phyloP scores from a whole-genome alignment of 1,140 invertebrate genomes.

The Dryas iulia region DNA sequence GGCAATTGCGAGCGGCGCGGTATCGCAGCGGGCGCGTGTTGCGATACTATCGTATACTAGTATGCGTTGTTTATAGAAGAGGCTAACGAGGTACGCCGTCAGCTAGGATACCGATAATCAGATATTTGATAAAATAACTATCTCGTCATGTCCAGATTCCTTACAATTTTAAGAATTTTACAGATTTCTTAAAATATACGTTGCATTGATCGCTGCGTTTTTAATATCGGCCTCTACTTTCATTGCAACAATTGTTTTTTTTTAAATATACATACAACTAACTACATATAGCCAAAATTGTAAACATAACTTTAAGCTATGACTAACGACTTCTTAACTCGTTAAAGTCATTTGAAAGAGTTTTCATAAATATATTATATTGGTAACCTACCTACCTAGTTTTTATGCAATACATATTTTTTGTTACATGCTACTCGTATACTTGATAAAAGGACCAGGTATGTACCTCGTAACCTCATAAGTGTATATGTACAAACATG shows the following conservation, averaged over 20 bases:
- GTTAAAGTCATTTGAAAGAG: too few species aligned
- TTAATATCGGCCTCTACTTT: background rate
- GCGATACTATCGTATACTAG: slow-evolving; percentile 24
- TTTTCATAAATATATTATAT: too few species aligned
- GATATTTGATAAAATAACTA: slow-evolving; percentile 50
- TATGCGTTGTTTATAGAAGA: slow-evolving; percentile 59
- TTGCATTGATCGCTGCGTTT: slow-evolving; percentile 1
- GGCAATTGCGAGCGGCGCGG: slow-evolving; percentile 15
- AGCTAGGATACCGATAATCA: slow-evolving; percentile 39
- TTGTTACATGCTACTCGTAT: slow-evolving; percentile 59
- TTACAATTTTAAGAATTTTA: slow-evolving; percentile 28
- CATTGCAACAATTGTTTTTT: background rate
- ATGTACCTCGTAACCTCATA: slow-evolving; percentile 36
- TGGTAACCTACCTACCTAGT: too few species aligned
- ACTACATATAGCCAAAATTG: too few species aligned
- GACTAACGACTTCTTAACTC: too few species aligned
- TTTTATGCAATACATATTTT: slow-evolving; percentile 26
- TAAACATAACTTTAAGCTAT: too few species aligned
- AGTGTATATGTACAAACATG: background rate
- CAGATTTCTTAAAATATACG: slow-evolving; percentile 17
- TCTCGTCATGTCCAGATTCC: slow-evolving; percentile 44
- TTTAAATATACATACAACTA: too few species aligned
- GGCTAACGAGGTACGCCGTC: slow-evolving; percentile 59
- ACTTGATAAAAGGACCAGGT: slow-evolving; percentile 58
- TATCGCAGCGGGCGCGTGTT: slow-evolving; percentile 36